Evolutionary conservation across 2,113 vertebrate genomes (phyloP), one percentile per base, ranked within the genome.

Genomic region (Chloroceryle aenea): DNA sequence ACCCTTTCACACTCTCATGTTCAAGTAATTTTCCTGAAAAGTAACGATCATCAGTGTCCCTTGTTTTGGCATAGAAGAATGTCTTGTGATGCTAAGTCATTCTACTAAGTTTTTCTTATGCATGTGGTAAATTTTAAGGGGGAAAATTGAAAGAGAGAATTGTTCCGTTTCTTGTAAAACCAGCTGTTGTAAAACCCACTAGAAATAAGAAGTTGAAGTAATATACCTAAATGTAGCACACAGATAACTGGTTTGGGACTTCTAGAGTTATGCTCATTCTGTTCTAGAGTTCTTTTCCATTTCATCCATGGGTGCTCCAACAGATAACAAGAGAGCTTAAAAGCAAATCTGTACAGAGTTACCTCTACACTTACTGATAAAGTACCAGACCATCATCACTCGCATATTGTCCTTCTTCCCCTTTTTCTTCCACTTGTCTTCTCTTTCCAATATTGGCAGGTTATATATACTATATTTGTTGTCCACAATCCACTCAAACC

Each of bases 401-500:
- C 48, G 2, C 10, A 61, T 9, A 6, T 13, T 2, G 9, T 40
- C 13, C 45, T 71, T 64, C 5, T 67, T 62, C 12, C 29, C 52
- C 14, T 38, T 83, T 50, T 62, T 34, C 14, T 77, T 66, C 5
- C 3, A 32, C 13, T 14, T 16, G 17, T 45, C 40, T 29, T n/a
- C 4, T 18, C 6, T n/a, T 38, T 8, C 12, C 0, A 2, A 0
- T 26, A 14, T 13, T 45, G 8, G 4, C 23, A 71, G 8, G 10
- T 5, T 80, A 32, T 7, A 9, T 53, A 7, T 38, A n/a, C 58
- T 68, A 14, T 22, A 55, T 68, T 4, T 2, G 3, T 12, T 38
- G 20, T 45, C 56, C 9, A 20, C 7, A 2, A 64, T 76, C 8
- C 38, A 67, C 3, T 40, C 45, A 63, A 83, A 50, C 7, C 25